Conservation (phyloP, 92 coral and sea anemone genomes). For the Siderastrea radians region DNA sequence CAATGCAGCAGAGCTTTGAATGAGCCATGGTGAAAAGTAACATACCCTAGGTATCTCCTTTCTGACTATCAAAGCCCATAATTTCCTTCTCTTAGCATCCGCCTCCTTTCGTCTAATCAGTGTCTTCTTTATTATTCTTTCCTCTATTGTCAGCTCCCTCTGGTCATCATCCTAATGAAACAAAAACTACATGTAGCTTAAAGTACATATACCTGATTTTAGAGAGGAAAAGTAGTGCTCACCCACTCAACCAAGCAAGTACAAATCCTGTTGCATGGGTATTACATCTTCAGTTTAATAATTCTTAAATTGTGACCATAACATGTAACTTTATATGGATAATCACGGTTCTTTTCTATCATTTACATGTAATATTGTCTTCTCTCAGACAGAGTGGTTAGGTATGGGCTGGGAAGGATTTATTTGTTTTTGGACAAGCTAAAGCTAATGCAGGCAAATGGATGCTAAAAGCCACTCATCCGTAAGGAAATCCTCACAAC, state of each 20-base stretch:
- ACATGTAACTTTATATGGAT: too few species aligned
- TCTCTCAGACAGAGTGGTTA: too few species aligned
- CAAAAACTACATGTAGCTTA: not conserved
- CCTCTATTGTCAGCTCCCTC: conserved; percentile 79
- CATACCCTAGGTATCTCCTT: conserved; percentile 98
- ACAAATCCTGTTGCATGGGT: too few species aligned
- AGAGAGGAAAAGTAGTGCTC: not conserved
- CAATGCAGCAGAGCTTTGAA: not conserved
- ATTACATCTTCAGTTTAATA: too few species aligned
- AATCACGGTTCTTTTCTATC: too few species aligned
- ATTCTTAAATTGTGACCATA: too few species aligned
- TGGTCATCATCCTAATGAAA: conserved; percentile 75
- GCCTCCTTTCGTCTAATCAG: conserved; percentile 89
- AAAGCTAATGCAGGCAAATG: too few species aligned
- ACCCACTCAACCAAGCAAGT: not conserved
- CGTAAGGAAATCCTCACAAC: too few species aligned
- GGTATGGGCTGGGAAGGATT: too few species aligned
- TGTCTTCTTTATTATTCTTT: conserved; percentile 81
- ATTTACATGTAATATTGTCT: too few species aligned
- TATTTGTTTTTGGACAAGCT: too few species aligned
- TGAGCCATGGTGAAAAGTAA: not conserved
- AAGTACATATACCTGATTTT: not conserved
- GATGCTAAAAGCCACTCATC: too few species aligned
- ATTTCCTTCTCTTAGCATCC: conserved; percentile 91
- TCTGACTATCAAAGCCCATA: conserved; percentile 93